Base-by-base conservation (phyloP, 2,113 vertebrate species). In the Salvelinus fontinalis region DNA sequence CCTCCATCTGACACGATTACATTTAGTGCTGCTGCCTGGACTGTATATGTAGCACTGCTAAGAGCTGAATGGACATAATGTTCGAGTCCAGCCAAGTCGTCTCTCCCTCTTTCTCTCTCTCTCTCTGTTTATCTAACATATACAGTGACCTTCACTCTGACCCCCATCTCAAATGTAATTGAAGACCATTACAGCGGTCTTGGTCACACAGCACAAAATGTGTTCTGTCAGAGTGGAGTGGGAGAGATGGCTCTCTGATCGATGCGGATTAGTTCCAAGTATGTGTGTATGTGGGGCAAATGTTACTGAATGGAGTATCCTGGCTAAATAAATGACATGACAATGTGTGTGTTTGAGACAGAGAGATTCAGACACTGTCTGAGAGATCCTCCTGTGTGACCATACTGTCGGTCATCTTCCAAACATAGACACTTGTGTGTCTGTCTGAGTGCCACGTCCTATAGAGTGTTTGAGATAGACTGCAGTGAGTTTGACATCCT, bases 81-180 rank as follows among this genome's bases (percentile, higher is more conserved):
- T 74, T 27, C 49, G 71, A 26, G 70, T 49, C 59, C 69, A 24
- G 70, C 75, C 65, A 16, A 44, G 67, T 39, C 13, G 34, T 83
- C 77, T 39, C 20, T 65, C 54, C 22, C 60, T 74, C 62, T 51
- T 22, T 51, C 29, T 24, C 49, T 1, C 74, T 68, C 22, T 62
- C 31, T 11, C 9, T 44, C 68, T 60, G 73, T 49, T 66, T 71
- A 83, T 85, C 70, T 79, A 71, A 85, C 78, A 84, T 11, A 84
- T 81, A 67, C 13, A 75, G 7, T 65, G 70, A 70, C 80, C 44
- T 20, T 82, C 68, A 85, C 24, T 65, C 80, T 73, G 64, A 70
- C 31, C 27, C 31, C 70, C 8, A n/a, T 64, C 75, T 82, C 20
- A 70, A 60, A 84, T 68, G 78, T 6, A 85, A 77, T 34, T 79